phyloP scores from a whole-genome alignment of 2,888 invertebrate genomes.

The Hydropsyche betteni region DNA sequence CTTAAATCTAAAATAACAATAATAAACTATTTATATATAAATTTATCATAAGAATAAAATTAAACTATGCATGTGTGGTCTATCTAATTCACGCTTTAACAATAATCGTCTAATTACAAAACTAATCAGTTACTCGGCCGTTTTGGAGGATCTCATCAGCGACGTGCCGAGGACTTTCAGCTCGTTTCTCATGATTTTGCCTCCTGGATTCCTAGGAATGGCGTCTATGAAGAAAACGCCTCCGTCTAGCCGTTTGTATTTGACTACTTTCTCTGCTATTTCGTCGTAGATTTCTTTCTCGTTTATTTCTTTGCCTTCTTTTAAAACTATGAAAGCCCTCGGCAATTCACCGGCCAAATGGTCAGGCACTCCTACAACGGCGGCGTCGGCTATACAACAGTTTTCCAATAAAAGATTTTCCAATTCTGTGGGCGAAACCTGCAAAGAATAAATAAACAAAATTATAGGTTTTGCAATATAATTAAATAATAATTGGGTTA shows the following conservation, averaged over 20 bases:
- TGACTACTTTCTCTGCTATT: constrained; percentile 72
- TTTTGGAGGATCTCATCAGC: neutral
- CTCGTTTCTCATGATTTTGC: constrained; percentile 79
- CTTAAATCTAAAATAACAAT: too few species aligned
- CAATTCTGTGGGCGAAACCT: constrained; percentile 88
- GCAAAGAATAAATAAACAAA: constrained; percentile 52
- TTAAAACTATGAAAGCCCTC: constrained; percentile 75
- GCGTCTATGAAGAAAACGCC: constrained; percentile 74
- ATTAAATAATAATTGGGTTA: neutral
- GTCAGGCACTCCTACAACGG: constrained; percentile 80
- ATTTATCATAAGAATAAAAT: too few species aligned
- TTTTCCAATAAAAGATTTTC: constrained; percentile 79
- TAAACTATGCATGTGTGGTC: too few species aligned
- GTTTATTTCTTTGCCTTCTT: constrained; percentile 64
- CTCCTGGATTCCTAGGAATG: constrained; percentile 79
- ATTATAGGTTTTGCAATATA: neutral
- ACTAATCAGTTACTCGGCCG: too few species aligned
- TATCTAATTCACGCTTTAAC: too few species aligned
- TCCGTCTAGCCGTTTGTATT: constrained; percentile 77
- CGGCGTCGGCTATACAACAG: constrained; percentile 77
- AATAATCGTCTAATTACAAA: too few species aligned
- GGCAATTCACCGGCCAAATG: constrained; percentile 78
- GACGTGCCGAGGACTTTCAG: constrained; percentile 61
- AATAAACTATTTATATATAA: too few species aligned
- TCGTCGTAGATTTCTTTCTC: constrained; percentile 68